Percentiles rank a stretch among this genome's conserved stretches.
These are phyloP conservation scores for Oreohelix idahoensis DNA, from an alignment of 1,140 invertebrate genomes.

Conservation along the genomic window DNA sequence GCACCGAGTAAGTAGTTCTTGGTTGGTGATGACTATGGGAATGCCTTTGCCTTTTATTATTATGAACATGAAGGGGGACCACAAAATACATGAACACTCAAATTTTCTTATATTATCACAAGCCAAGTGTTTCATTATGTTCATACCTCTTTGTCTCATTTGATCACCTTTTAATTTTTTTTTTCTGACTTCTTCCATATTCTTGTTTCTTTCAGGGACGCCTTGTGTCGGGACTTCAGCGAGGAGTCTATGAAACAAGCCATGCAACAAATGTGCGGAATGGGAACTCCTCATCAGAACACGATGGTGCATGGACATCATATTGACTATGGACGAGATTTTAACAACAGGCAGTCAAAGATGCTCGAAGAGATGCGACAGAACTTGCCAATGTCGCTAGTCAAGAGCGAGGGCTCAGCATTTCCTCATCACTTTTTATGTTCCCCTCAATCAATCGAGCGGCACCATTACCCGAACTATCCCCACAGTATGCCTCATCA, in stretches of 20 bases:
- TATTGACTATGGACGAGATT: conserved; percentile 29
- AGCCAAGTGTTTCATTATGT: too few species aligned
- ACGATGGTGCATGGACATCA: conserved; percentile 31
- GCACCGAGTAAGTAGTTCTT: too few species aligned
- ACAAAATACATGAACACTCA: too few species aligned
- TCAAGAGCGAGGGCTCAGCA: conserved; percentile 24
- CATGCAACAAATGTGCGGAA: conserved; percentile 40
- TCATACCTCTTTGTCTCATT: too few species aligned
- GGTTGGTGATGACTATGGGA: too few species aligned
- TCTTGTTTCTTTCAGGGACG: conserved; percentile 30
- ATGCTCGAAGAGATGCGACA: conserved; percentile 32
- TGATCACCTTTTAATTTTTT: too few species aligned
- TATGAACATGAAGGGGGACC: too few species aligned
- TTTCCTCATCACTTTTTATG: conserved; percentile 30
- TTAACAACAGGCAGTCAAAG: conserved; percentile 27
- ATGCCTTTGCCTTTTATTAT: too few species aligned
- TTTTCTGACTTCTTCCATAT: neutral
- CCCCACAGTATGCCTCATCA: conserved; percentile 11
- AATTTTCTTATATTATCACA: too few species aligned
- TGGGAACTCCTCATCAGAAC: conserved; percentile 18
- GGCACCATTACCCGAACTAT: conserved; percentile 24
- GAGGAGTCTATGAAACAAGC: conserved; percentile 36
- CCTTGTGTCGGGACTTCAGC: conserved; percentile 24
- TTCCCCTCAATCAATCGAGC: conserved; percentile 19
- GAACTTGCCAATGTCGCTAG: conserved; percentile 6